Conservation (phyloP, 2,888 invertebrate species). For the Hypsopygia costalis region DNA sequence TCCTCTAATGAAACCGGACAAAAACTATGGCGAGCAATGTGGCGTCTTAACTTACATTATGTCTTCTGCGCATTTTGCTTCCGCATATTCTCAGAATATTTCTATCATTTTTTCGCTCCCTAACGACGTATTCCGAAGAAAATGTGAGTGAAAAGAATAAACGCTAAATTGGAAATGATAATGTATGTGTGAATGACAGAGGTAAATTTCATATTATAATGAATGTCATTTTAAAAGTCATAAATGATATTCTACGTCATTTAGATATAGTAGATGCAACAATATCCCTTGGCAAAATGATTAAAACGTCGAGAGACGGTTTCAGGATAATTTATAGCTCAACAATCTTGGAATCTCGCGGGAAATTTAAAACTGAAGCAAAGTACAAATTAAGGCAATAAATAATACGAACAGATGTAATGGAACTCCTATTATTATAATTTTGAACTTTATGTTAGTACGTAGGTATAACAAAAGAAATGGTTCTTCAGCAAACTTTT, state of each 20-base stretch:
- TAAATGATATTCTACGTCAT: not conserved
- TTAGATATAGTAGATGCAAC: no score
- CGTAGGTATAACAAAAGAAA: constrained; percentile 9
- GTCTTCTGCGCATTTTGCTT: constrained; percentile 25
- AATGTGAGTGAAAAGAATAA: constrained; percentile 7
- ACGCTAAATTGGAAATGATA: constrained; percentile 9
- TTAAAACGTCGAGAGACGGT: not conserved
- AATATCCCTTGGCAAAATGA: not conserved
- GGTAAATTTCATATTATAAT: constrained; percentile 4
- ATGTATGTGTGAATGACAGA: constrained; percentile 2
- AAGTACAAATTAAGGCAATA: constrained; percentile 3
- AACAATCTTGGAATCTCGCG: not conserved
- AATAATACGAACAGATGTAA: not conserved
- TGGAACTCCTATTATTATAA: not conserved
- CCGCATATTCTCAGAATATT: constrained; percentile 13
- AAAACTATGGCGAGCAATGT: constrained; percentile 28
- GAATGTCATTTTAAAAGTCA: not conserved
- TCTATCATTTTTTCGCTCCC: constrained; percentile 14
- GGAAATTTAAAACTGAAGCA: not conserved
- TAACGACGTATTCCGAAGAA: constrained; percentile 14
- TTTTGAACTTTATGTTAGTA: not conserved
- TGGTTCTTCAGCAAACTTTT: constrained; percentile 10
- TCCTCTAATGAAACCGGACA: constrained; percentile 52
- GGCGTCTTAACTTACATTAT: constrained; percentile 15
- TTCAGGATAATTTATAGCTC: not conserved